phyloP scores from a whole-genome alignment of 2,113 vertebrate species.

The Dolichallabes microphthalmus region DNA sequence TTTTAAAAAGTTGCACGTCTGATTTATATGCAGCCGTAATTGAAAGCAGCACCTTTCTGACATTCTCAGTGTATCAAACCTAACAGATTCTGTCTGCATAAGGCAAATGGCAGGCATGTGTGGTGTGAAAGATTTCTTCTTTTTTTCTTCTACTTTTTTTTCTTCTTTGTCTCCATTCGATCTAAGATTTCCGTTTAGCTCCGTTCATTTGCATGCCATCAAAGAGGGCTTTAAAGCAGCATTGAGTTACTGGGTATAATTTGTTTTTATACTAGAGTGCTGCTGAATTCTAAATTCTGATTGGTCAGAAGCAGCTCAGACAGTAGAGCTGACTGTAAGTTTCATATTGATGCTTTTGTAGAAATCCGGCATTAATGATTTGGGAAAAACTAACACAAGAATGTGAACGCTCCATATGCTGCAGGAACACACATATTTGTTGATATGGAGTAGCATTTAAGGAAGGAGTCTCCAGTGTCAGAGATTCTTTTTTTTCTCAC shows the following conservation, averaged over 20 bases:
- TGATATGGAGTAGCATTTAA: background rate
- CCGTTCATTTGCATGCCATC: background rate
- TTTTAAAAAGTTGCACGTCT: background rate
- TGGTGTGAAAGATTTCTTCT: background rate
- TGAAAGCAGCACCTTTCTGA: slow-evolving; percentile 1
- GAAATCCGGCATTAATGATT: background rate
- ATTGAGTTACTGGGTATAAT: background rate
- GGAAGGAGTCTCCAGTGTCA: background rate
- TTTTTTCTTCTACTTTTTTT: background rate
- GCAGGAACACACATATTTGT: background rate
- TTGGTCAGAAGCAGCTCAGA: background rate
- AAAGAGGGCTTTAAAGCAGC: background rate
- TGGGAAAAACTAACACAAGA: background rate
- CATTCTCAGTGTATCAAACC: background rate
- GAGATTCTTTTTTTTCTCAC: background rate
- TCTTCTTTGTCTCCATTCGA: background rate
- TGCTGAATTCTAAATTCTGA: background rate
- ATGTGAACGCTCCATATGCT: background rate
- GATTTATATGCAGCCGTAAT: slow-evolving; percentile 16
- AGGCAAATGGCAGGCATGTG: background rate
- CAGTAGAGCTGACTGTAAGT: background rate
- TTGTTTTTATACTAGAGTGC: background rate
- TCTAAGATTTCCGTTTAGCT: background rate
- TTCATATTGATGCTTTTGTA: background rate
- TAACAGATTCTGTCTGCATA: background rate